A percentile compares a stretch with the other conserved stretches of the same genome.
phyloP scores from a whole-genome alignment of 2,113 vertebrate species.

The Paramormyrops kingsleyae region DNA sequence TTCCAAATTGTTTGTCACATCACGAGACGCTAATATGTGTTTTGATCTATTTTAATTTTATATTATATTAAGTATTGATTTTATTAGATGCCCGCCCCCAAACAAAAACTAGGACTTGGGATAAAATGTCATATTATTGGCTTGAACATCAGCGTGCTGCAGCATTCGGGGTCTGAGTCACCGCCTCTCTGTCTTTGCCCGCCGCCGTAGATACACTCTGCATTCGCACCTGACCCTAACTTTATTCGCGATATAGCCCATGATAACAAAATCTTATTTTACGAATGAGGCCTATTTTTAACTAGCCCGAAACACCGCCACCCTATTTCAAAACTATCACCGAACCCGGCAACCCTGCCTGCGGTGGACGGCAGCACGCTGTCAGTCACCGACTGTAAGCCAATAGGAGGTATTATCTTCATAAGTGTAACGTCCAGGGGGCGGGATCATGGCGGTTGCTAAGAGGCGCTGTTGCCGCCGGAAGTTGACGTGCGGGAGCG shows the following conservation, averaged over 20 bases:
- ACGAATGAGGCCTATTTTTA: neutral
- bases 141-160: neutral
- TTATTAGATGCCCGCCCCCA: neutral
- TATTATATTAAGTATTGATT: neutral
- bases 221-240: neutral
- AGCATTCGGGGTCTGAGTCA: neutral
- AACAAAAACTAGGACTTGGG: neutral
- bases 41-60: neutral
- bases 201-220: neutral
- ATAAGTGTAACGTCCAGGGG: neutral
- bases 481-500: neutral
- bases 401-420: neutral
- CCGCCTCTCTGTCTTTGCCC: neutral
- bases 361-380: neutral
- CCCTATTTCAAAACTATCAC: neutral
- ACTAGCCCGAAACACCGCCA: neutral
- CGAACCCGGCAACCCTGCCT: neutral
- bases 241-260: neutral
- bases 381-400: neutral
- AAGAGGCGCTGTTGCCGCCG: conserved; percentile 14
- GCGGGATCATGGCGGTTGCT: conserved; percentile 8
- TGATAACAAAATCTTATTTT: neutral
- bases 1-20: neutral
- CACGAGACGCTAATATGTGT: neutral
- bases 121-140: neutral